A percentile compares a stretch with the other conserved stretches of the same genome.
These are phyloP conservation scores for Malacoctenus gilli DNA, from an alignment of 2,797 vertebrate species.

Conservation along the genomic window DNA sequence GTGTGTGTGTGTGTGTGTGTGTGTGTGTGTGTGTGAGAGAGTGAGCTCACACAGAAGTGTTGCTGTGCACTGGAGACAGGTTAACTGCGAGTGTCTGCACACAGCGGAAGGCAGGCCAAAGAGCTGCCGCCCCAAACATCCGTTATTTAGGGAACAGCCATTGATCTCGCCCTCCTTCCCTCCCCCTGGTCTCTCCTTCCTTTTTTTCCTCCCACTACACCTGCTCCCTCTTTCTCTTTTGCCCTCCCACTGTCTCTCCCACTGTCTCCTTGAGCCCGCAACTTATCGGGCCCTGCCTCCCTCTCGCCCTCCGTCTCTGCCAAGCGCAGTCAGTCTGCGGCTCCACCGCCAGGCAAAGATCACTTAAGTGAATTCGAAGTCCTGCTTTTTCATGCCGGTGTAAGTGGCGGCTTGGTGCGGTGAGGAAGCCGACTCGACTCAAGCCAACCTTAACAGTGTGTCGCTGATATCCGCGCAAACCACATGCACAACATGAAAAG, in stretches of 20 bases:
- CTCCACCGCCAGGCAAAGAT: conserved; percentile 32
- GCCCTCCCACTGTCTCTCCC: conserved; percentile 7
- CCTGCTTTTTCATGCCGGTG: not conserved
- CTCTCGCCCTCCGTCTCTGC: conserved; percentile 1
- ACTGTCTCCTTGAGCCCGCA: conserved; percentile 7
- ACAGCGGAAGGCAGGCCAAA: conserved; percentile 57
- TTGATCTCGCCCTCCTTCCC: conserved; percentile 63
- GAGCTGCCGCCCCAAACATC: conserved; percentile 72
- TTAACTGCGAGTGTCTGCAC: conserved; percentile 73
- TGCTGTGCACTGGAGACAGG: conserved; percentile 67
- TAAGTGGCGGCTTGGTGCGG: conserved; percentile 30
- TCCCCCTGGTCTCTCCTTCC: conserved; percentile 22
- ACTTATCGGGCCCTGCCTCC: conserved; percentile 17
- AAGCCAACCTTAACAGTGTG: conserved; percentile 12
- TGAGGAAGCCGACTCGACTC: conserved; percentile 31
- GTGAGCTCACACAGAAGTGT: conserved; percentile 22
- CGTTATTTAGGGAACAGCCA: conserved; percentile 74
- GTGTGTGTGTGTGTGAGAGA: conserved; percentile 16
- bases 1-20: conserved; percentile 31
- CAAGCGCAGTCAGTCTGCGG: conserved; percentile 34
- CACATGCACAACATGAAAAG: conserved; percentile 44
- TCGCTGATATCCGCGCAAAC: conserved; percentile 40
- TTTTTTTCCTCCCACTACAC: conserved; percentile 40
- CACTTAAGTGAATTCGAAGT: conserved; percentile 22
- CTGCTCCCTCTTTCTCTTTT: conserved; percentile 33